Percentiles rank a stretch among this genome's conserved stretches.
Evolutionary conservation across 2,797 vertebrate species (phyloP).

Genomic region (Myotis findleyi): DNA sequence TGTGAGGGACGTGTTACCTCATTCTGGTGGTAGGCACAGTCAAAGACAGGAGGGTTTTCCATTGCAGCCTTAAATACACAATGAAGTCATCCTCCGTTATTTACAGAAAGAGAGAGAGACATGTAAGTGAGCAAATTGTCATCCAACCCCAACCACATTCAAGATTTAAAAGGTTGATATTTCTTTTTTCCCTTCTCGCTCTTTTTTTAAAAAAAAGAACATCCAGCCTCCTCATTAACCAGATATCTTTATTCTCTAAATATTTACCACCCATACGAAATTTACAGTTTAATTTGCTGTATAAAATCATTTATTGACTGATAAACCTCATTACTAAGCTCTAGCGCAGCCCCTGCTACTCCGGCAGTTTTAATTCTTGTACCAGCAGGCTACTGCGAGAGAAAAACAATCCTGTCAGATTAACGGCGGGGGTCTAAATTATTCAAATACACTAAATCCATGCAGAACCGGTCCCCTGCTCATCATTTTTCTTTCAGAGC

Average conservation of each 20-base stretch:
- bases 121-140: constrained; percentile 83
- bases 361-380: constrained; percentile 95
- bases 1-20: background rate
- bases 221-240: constrained; percentile 89
- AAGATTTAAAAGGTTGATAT: constrained; percentile 90
- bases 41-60: background rate
- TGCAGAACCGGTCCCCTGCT: constrained; percentile 93
- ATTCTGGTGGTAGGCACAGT: background rate
- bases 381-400: constrained; percentile 95
- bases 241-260: constrained; percentile 91
- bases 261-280: constrained; percentile 94
- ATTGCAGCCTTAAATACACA: constrained; percentile 79
- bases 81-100: constrained; percentile 77
- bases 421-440: constrained; percentile 97
- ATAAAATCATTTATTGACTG: constrained; percentile 96
- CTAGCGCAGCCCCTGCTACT: constrained; percentile 88
- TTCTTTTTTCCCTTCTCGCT: constrained; percentile 84
- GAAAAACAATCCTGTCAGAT: constrained; percentile 98
- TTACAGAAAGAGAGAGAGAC: constrained; percentile 74
- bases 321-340: constrained; percentile 92
- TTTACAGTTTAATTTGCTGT: constrained; percentile 97
- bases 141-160: constrained; percentile 78
- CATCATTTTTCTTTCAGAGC: constrained; percentile 98
- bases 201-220: background rate
- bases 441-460: constrained; percentile 99